phyloP scores from a whole-genome alignment of 2,113 vertebrate species.

The Anser brachyrhynchus region DNA sequence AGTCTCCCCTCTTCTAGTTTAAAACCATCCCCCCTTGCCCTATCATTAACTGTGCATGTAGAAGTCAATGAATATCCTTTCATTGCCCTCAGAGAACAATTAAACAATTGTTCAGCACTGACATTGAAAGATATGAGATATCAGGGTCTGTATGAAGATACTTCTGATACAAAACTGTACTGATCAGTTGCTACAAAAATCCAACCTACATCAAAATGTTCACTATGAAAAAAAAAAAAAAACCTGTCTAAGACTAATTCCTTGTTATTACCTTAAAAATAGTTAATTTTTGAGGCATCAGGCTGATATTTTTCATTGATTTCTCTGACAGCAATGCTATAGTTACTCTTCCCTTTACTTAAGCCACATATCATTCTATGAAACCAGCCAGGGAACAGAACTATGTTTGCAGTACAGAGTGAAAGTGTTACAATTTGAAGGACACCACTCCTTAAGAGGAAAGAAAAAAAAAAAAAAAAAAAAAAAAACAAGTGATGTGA shows the following conservation, averaged over 20 bases:
- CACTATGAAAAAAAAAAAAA: not conserved
- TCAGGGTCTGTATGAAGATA: not conserved
- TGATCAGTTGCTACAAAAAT: not conserved
- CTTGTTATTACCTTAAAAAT: not conserved
- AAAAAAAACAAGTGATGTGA: not conserved
- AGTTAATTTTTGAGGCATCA: not conserved
- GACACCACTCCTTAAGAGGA: not conserved
- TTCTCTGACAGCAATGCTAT: conserved; percentile 21
- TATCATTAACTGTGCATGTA: too few species aligned
- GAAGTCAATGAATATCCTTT: not conserved
- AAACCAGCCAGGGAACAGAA: not conserved
- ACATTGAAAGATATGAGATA: not conserved
- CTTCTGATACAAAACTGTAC: not conserved
- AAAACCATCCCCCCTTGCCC: too few species aligned
- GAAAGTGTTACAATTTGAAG: not conserved
- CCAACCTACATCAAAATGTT: not conserved
- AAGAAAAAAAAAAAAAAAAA: not conserved
- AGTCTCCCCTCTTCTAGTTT: too few species aligned
- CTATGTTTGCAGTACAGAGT: not conserved
- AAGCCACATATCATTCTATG: not conserved
- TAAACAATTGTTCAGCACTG: not conserved
- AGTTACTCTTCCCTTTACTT: not conserved
- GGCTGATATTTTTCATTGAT: not conserved
- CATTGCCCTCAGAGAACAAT: not conserved
- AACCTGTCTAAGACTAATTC: not conserved